phyloP scores from a whole-genome alignment of 2,888 invertebrate species.

The Amphiduros pacificus region DNA sequence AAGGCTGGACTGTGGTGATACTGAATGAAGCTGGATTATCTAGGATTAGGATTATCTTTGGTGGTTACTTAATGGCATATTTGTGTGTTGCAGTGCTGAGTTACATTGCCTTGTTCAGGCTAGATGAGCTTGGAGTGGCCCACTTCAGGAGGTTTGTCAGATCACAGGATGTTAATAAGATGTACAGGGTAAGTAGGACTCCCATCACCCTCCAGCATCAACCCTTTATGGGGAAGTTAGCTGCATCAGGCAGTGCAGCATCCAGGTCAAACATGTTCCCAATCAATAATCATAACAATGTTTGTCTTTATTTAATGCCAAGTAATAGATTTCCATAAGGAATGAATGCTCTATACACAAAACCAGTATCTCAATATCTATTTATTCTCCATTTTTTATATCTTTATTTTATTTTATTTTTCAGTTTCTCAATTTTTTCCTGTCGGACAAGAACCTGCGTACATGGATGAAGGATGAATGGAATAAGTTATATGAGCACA shows the following conservation, averaged over 20 bases:
- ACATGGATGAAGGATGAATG: slow-evolving; percentile 58
- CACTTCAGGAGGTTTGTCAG: slow-evolving; percentile 50
- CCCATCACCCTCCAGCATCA: not conserved
- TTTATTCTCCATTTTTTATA: too few relatives aligned
- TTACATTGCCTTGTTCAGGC: slow-evolving; percentile 52
- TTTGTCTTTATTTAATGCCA: too few relatives aligned
- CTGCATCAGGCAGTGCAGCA: not conserved
- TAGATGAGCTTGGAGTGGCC: slow-evolving; percentile 53
- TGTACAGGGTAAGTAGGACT: slow-evolving; percentile 48
- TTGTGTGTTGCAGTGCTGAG: slow-evolving; percentile 46
- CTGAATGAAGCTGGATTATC: too few relatives aligned
- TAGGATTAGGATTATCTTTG: too few relatives aligned
- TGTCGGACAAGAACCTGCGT: slow-evolving; percentile 48
- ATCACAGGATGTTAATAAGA: slow-evolving; percentile 49
- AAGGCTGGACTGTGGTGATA: too few relatives aligned
- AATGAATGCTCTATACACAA: not conserved
- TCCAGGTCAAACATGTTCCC: too few relatives aligned
- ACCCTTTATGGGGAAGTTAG: not conserved
- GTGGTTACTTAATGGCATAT: too few relatives aligned
- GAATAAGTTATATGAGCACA: slow-evolving; percentile 50
- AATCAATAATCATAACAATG: not conserved
- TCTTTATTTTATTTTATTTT: slow-evolving; percentile 11
- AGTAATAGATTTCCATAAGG: too few relatives aligned
- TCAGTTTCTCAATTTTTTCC: slow-evolving; percentile 55
- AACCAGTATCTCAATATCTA: not conserved